Base-by-base conservation (phyloP, 2,113 vertebrate species). In the Oxygymnocypris stewartii region DNA sequence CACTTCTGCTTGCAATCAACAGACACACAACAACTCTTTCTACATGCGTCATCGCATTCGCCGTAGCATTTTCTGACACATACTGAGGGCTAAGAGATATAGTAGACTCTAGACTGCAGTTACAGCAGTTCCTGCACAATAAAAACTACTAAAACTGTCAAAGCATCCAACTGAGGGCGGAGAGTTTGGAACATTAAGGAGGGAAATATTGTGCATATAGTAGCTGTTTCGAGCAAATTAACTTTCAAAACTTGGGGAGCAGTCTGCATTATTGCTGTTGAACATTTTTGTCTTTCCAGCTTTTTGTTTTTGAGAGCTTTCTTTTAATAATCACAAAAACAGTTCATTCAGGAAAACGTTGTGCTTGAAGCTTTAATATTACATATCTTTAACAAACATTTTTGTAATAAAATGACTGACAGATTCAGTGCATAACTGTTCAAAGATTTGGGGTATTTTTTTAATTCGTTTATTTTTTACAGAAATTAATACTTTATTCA, bases 101-200 rank as follows among this genome's bases (percentile, higher is more conserved):
- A 71, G 74, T 86, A 81, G 78, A 51, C 49, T 51, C 76, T 20
- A 80, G 25, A 54, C 37, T 85, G 85, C 82, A 73, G 73, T 81
- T 80, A 69, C 75, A 85, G 83, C 83, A 87, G 42, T 76, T 84
- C 73, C 40, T 42, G 73, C 42, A 47, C 86, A 88, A 86, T 87
- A 49, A 86, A 76, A 84, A n/a, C 23, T 79, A 16, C 51, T 81
- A 44, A 89, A 78, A 79, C 82, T 49, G 84, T 51, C 84, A 84
- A 84, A 71, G 28, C 49, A 77, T 63, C 35, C 14, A 63, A 77
- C 59, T 77, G 59, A 7, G 20, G 57, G 49, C 13, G 37, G 8
- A 65, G 76, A 18, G 23, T 16, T 57, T 73, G 76, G 7, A 82
- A 73, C 79, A 81, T 81, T 81, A 57, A 11, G 35, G 44, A 79